Conservation (phyloP, 2,113 vertebrate genomes). For the Scytalopus superciliaris region DNA sequence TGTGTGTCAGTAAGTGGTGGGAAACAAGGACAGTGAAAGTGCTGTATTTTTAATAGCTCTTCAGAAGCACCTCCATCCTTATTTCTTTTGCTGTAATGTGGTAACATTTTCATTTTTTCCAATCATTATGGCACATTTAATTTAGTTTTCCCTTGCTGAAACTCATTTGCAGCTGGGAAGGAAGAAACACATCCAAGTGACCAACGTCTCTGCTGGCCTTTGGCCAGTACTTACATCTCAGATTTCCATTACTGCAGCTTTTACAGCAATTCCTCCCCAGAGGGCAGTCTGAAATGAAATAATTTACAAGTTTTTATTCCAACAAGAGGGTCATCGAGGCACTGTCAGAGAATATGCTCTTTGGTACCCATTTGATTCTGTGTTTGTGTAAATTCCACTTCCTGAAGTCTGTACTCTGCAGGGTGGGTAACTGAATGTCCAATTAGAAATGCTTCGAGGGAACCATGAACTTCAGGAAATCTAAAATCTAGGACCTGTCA, state of each 20-base stretch:
- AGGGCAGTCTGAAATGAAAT: not conserved
- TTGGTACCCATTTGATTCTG: not conserved
- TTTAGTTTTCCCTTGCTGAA: not conserved
- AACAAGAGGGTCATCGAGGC: not conserved
- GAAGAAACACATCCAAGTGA: not conserved
- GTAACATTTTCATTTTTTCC: not conserved
- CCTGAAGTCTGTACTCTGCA: not conserved
- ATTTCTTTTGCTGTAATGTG: not conserved
- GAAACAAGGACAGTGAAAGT: not conserved
- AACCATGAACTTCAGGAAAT: not conserved
- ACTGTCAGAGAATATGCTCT: not conserved
- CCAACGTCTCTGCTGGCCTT: not conserved
- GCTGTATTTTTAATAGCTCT: not conserved
- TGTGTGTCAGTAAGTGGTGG: not conserved
- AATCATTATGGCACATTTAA: not conserved
- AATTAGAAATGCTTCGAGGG: not conserved
- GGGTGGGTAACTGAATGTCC: not conserved
- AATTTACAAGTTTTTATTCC: not conserved
- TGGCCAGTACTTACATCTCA: not conserved
- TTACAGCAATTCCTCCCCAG: not conserved
- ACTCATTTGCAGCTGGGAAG: not conserved
- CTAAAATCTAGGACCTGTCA: not conserved
- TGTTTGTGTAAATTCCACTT: not conserved
- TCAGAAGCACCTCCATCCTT: not conserved
- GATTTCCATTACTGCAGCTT: constrained; percentile 1